Evolutionary conservation across 1,140 invertebrate species (phyloP).

Genomic region (Zaprionus tsacasi): DNA sequence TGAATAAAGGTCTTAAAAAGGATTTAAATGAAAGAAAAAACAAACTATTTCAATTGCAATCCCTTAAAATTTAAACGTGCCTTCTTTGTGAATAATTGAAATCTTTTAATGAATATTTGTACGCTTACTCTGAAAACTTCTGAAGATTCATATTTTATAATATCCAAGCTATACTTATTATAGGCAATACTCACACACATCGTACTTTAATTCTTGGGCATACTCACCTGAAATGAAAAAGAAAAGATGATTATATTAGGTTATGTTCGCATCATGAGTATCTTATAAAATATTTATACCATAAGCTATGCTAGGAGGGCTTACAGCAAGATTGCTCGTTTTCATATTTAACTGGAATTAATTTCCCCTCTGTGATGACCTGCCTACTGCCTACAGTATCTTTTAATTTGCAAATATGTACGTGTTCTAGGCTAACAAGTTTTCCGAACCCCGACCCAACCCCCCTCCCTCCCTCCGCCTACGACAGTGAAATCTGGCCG

Average conservation of each 20-base stretch:
- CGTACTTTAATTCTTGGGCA: neutral
- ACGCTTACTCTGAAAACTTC: too few relatives aligned
- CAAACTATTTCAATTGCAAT: too few relatives aligned
- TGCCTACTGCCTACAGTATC: neutral
- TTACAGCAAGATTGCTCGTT: neutral
- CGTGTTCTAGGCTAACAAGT: neutral
- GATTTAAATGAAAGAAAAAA: neutral
- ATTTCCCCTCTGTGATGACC: neutral
- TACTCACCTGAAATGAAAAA: constrained; percentile 60
- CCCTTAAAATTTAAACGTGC: too few relatives aligned
- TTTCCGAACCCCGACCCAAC: neutral
- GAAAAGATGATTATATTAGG: neutral
- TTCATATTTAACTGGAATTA: neutral
- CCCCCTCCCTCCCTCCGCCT: too few relatives aligned
- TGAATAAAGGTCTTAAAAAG: neutral
- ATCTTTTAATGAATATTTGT: too few relatives aligned
- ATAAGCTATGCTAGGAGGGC: neutral
- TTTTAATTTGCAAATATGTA: neutral
- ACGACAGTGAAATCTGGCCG: neutral
- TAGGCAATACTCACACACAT: neutral
- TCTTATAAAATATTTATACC: neutral
- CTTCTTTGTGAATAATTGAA: too few relatives aligned
- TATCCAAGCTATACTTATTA: neutral
- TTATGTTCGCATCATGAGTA: neutral
- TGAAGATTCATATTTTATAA: too few relatives aligned